Conservation (phyloP, 2,888 invertebrate species). For the Himalopsyche anomala region DNA sequence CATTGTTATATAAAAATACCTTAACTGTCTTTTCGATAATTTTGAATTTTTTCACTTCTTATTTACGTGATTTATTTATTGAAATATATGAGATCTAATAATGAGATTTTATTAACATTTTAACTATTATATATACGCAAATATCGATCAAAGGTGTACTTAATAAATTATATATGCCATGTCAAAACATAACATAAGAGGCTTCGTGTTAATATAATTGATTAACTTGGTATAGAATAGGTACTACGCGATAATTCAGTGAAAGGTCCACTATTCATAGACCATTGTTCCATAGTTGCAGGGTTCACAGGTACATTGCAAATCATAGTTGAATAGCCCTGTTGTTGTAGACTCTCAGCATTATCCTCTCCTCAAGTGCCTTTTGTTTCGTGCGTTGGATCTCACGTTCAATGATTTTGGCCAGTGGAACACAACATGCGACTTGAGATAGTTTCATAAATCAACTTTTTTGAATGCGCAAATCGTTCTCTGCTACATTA, state of each 20-base stretch:
- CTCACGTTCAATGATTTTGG: neutral
- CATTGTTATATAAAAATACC: too few species aligned
- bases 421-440: neutral
- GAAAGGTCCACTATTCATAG: conserved; percentile 4
- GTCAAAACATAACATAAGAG: neutral
- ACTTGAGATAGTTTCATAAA: too few species aligned
- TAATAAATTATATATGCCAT: neutral
- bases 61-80: too few species aligned
- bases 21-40: too few species aligned
- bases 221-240: neutral
- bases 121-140: too few species aligned
- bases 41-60: too few species aligned
- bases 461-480: too few species aligned
- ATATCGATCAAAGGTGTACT: too few species aligned
- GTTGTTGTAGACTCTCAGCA: neutral
- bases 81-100: too few species aligned
- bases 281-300: neutral
- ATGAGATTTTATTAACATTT: too few species aligned
- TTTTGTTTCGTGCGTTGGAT: neutral
- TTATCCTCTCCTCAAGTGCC: conserved; percentile 8
- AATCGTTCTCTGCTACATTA: too few species aligned
- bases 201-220: conserved; percentile 16
- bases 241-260: neutral
- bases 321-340: conserved; percentile 19
- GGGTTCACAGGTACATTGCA: neutral